Evolutionary conservation across 2,888 invertebrate species (phyloP), one percentile per base, ranked within the genome.

Genomic region (Terebella lapidaria): DNA sequence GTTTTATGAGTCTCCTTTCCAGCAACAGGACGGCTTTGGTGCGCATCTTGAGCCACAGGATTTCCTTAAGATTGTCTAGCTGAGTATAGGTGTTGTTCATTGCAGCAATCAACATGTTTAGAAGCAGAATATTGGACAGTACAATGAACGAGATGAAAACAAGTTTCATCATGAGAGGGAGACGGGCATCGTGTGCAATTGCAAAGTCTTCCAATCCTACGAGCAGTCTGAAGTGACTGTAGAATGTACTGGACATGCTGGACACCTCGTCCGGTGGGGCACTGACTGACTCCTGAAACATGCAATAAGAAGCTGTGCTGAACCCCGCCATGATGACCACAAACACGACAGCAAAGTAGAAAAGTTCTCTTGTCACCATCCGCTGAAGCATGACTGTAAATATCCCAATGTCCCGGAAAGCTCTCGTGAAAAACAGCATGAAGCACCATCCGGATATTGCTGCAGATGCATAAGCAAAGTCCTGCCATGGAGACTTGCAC

Each of bases 301-400:
- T 47, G 46, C n/a, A n/a, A n/a, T n/a, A n/a, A 4, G 47, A 24
- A 10, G 46, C 56, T 4, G 47, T 22, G 3, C 25, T n/a, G 26
- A 45, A 56, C 10, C 25, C 56, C 5, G 18, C 4, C 4, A 47
- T 24, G 24, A 45, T 18, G 24, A 56, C 24, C 4, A 45, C 18
- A 27, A 56, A 56, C 15, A 56, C 46, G 4, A 56, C 47, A 4
- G 27, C 4, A 24, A 56, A 56, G 47, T 56, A 28, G 4, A 22
- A 5, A 18, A 56, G 26, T 10, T 56, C 46, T 5, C 47, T 27
- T 15, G 26, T 10, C 5, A 56, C 15, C 5, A 56, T 47, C 10
- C 47, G 45, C 45, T 56, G 46, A 22, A 56, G 5, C 46, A 56
- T 56, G 45, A 47, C 56, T 3, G 56, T 47, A 22, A 56, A 56